A percentile compares a stretch with the other conserved stretches of the same genome.
phyloP scores from a whole-genome alignment of 2,797 vertebrate genomes.

The Myotis findleyi region DNA sequence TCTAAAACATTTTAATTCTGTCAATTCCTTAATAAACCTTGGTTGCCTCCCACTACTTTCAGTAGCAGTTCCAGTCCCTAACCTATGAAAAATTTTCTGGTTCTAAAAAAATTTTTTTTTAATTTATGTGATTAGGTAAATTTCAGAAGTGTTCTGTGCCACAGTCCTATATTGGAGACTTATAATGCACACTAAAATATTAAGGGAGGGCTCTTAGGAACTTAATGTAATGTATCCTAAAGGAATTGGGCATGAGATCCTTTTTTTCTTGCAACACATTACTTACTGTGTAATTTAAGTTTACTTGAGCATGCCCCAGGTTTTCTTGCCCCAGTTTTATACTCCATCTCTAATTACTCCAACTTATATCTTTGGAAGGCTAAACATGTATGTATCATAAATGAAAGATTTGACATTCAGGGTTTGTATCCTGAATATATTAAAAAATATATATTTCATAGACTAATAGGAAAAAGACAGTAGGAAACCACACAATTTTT shows the following conservation, averaged over 20 bases:
- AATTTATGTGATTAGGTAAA: neutral
- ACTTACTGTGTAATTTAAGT: neutral
- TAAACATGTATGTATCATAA: neutral
- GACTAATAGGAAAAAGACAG: neutral
- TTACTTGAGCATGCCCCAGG: neutral
- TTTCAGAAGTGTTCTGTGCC: slow-evolving; percentile 34
- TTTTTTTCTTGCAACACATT: neutral
- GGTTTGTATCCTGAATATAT: neutral
- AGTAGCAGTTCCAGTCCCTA: neutral
- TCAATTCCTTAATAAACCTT: slow-evolving; percentile 43
- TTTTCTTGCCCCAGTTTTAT: neutral
- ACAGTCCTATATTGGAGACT: neutral
- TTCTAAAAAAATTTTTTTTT: neutral
- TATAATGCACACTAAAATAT: neutral
- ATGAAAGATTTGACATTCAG: slow-evolving; percentile 9
- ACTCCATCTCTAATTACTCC: neutral
- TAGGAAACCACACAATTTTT: neutral
- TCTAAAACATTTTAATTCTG: slow-evolving; percentile 22
- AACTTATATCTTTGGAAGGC: neutral
- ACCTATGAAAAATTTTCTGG: neutral
- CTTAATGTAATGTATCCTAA: neutral
- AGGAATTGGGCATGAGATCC: neutral
- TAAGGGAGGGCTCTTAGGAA: slow-evolving; percentile 6
- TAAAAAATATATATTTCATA: neutral
- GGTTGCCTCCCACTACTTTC: neutral